Percentiles rank a stretch among this genome's conserved stretches.
These are phyloP conservation scores for Symphodus melops DNA, from an alignment of 2,113 vertebrate species.

Conservation along the genomic window DNA sequence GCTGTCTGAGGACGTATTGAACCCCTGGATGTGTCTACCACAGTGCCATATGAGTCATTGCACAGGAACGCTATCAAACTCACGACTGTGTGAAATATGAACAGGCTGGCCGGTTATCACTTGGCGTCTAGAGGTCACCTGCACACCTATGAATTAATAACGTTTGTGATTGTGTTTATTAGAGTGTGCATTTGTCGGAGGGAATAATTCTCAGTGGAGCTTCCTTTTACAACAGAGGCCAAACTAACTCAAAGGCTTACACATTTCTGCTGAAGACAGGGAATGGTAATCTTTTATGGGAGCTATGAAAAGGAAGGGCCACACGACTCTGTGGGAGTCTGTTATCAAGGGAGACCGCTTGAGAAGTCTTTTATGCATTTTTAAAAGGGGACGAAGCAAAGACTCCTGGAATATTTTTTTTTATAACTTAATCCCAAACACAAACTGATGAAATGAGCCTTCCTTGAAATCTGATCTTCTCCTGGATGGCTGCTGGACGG, in stretches of 20 bases:
- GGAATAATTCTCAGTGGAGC: not conserved
- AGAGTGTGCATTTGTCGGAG: not conserved
- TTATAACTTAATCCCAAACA: slow-evolving; percentile 61
- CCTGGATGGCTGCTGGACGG: slow-evolving; percentile 42
- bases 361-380: slow-evolving; percentile 53
- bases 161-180: not conserved
- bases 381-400: slow-evolving; percentile 28
- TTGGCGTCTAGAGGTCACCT: not conserved
- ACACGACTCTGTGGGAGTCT: slow-evolving; percentile 5
- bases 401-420: slow-evolving; percentile 41
- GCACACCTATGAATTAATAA: not conserved
- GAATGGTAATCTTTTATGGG: not conserved
- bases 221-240: no score
- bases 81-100: not conserved
- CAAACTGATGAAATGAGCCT: slow-evolving; percentile 42
- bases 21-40: not conserved
- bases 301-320: slow-evolving; percentile 20
- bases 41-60: not conserved
- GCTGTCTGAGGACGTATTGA: no score
- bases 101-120: not conserved
- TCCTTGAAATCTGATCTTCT: slow-evolving; percentile 67
- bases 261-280: not conserved
- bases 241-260: not conserved
- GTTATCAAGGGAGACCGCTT: slow-evolving; percentile 11
- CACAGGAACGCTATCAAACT: not conserved